A percentile compares a stretch with the other conserved stretches of the same genome.
These are phyloP conservation scores for Peucedramus taeniatus DNA, from an alignment of 2,113 vertebrate genomes.

Conservation along the genomic window DNA sequence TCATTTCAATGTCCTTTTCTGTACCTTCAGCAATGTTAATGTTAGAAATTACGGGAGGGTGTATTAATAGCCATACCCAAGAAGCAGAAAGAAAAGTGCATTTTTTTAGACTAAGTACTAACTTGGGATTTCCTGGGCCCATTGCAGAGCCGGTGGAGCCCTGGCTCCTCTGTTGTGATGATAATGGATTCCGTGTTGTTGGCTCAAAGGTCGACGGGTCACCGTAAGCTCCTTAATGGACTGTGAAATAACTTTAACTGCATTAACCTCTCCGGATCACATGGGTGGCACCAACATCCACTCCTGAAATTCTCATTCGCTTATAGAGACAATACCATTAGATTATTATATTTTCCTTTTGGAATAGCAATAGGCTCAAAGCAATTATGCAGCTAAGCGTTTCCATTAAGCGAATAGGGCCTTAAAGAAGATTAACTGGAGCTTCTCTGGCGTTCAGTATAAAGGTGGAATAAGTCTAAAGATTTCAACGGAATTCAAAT, in stretches of 20 bases:
- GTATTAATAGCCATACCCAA: slow-evolving; percentile 82
- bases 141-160: slow-evolving; percentile 82
- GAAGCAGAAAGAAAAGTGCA: slow-evolving; percentile 79
- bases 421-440: slow-evolving; percentile 82
- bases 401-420: slow-evolving; percentile 79
- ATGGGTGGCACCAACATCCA: slow-evolving; percentile 84
- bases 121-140: slow-evolving; percentile 87
- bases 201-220: slow-evolving; percentile 92
- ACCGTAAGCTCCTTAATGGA: slow-evolving; percentile 99
- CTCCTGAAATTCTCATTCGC: slow-evolving; percentile 85
- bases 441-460: slow-evolving; percentile 37
- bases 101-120: slow-evolving; percentile 85
- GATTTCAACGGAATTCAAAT: slow-evolving; percentile 62
- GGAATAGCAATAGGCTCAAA: slow-evolving; percentile 78
- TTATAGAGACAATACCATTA: slow-evolving; percentile 88
- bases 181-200: slow-evolving; percentile 99
- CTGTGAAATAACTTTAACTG: slow-evolving; percentile 99
- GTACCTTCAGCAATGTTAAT: slow-evolving; percentile 88
- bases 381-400: slow-evolving; percentile 83
- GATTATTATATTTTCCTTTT: slow-evolving; percentile 88
- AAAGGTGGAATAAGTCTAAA: slow-evolving; percentile 45
- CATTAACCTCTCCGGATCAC: slow-evolving; percentile 98
- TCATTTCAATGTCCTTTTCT: slow-evolving; percentile 86
- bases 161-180: slow-evolving; percentile 91
- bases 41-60: slow-evolving; percentile 84